A percentile compares a stretch with the other conserved stretches of the same genome.
These are phyloP conservation scores for Aptenodytes patagonicus DNA, from an alignment of 2,113 vertebrate genomes.

Conservation along the genomic window DNA sequence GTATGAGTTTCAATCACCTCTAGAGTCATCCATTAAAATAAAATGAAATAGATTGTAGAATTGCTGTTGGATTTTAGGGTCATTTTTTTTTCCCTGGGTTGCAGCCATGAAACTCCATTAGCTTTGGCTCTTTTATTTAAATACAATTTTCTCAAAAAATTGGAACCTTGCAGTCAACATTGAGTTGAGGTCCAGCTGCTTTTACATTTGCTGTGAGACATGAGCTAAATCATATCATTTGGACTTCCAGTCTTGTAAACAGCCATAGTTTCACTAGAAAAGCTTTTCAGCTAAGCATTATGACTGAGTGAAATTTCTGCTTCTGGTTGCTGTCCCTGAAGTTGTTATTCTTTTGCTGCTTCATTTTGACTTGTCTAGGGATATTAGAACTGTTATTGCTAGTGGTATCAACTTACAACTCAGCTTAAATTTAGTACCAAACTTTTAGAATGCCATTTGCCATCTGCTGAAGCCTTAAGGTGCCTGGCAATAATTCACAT, in stretches of 20 bases:
- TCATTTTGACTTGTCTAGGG: not conserved
- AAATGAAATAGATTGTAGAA: not conserved
- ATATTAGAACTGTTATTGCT: not conserved
- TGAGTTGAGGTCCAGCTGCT: not conserved
- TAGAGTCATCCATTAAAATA: not conserved
- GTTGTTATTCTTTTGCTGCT: not conserved
- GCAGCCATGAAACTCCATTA: not conserved
- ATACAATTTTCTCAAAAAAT: not conserved
- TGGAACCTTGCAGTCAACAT: not conserved
- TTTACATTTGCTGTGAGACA: not conserved
- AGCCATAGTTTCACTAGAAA: not conserved
- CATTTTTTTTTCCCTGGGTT: not conserved
- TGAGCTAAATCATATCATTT: not conserved
- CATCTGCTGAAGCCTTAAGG: constrained; percentile 47
- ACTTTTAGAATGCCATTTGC: constrained; percentile 45
- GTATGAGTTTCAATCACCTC: not conserved
- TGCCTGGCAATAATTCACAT: constrained; percentile 31
- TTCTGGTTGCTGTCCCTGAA: not conserved
- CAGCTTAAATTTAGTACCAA: constrained; percentile 26
- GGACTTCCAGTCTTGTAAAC: not conserved
- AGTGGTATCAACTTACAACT: not conserved
- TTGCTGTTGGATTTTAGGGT: not conserved
- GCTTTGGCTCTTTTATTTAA: not conserved
- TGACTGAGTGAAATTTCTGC: not conserved
- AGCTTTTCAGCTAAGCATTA: not conserved